Percentiles rank a stretch among this genome's conserved stretches.
phyloP scores from a whole-genome alignment of 1,140 invertebrate genomes.

The Radopholus similis region DNA sequence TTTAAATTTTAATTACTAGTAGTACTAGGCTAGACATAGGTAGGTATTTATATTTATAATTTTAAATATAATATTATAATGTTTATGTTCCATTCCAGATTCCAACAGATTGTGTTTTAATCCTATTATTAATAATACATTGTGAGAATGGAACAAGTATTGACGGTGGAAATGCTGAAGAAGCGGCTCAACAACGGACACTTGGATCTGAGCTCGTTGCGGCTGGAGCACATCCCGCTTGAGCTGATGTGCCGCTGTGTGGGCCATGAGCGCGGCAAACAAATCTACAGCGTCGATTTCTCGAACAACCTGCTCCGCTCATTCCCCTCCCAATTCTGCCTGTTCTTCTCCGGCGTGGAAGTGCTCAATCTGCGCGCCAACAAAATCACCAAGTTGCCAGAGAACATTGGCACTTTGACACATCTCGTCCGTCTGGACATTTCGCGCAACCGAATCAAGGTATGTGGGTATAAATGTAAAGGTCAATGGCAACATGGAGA shows the following conservation, averaged over 20 bases:
- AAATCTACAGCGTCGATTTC: background rate
- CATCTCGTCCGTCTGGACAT: background rate
- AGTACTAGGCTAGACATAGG: no score
- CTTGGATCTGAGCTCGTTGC: background rate
- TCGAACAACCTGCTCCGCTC: background rate
- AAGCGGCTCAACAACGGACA: background rate
- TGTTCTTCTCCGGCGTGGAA: background rate
- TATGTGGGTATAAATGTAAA: no score
- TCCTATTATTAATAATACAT: no score
- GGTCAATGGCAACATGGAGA: no score
- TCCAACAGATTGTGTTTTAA: no score
- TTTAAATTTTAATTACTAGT: no score
- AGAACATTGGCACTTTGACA: background rate
- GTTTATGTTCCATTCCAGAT: no score
- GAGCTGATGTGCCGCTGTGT: constrained; percentile 2
- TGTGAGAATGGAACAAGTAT: no score
- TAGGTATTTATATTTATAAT: no score
- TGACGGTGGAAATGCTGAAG: background rate
- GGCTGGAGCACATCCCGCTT: background rate
- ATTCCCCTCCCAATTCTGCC: background rate
- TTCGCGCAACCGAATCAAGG: constrained; percentile 1
- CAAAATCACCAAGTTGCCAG: background rate
- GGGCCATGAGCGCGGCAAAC: no score
- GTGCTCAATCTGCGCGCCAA: background rate
- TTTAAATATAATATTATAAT: no score